Percentiles rank a stretch among this genome's conserved stretches.
phyloP scores from a whole-genome alignment of 1,140 invertebrate genomes.

The Brachionus rotundiformis region DNA sequence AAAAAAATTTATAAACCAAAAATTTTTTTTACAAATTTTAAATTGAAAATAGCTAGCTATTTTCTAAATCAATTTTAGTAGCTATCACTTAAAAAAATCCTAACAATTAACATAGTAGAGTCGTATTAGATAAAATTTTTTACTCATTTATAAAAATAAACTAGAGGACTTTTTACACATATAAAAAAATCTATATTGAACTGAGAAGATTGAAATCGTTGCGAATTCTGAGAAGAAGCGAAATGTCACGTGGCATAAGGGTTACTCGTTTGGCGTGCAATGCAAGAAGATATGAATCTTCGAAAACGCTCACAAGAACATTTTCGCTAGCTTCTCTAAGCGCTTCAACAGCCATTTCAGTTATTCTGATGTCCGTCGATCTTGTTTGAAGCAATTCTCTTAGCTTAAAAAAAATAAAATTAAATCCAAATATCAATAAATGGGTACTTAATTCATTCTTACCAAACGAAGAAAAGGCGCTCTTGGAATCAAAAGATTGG shows the following conservation, averaged over 20 bases:
- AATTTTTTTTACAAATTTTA: not conserved
- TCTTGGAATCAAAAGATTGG: constrained; percentile 47
- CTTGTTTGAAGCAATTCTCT: constrained; percentile 14
- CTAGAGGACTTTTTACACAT: not conserved
- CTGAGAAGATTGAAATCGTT: constrained; percentile 25
- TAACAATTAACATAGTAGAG: not conserved
- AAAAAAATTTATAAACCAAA: not conserved
- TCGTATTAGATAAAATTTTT: not conserved
- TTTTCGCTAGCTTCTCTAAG: constrained; percentile 46
- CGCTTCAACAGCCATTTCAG: constrained; percentile 47
- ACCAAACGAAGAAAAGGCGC: constrained; percentile 44
- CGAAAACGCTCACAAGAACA: constrained; percentile 22
- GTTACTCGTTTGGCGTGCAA: constrained; percentile 47
- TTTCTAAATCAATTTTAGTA: no score
- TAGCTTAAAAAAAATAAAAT: not conserved
- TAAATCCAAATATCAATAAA: not conserved
- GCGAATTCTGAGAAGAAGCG: constrained; percentile 25
- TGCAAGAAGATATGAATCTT: constrained; percentile 36
- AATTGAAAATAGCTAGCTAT: not conserved
- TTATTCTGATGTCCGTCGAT: not conserved
- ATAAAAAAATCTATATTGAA: not conserved
- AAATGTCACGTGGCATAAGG: constrained; percentile 26
- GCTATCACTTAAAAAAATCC: not conserved
- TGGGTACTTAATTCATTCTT: not conserved
- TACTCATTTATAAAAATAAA: not conserved